phyloP scores from a whole-genome alignment of 2,888 invertebrate species.

The Drosophila infuscata region DNA sequence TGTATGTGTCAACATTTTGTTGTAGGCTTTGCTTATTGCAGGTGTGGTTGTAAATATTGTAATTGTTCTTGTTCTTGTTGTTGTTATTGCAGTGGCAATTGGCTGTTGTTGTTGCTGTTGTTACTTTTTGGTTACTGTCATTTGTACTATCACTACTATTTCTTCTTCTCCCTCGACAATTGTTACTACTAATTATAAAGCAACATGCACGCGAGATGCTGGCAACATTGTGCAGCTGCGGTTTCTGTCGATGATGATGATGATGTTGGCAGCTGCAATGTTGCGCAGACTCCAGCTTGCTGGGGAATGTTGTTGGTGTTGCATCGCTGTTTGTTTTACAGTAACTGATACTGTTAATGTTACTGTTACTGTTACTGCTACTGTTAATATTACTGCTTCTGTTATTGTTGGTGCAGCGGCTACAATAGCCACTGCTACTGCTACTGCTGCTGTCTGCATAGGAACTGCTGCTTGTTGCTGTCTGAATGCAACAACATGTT shows the following conservation, averaged over 20 bases:
- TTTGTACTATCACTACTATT: slow-evolving; percentile 63
- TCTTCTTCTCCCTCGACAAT: slow-evolving; percentile 6
- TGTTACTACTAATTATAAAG: slow-evolving; percentile 24
- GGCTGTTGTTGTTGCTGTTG: slow-evolving; percentile 43
- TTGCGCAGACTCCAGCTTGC: slow-evolving; percentile 27
- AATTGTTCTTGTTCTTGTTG: slow-evolving; percentile 20
- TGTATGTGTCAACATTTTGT: slow-evolving; percentile 30
- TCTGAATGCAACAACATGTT: slow-evolving; percentile 57
- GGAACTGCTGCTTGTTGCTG: slow-evolving; percentile 44
- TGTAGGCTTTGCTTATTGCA: slow-evolving; percentile 22
- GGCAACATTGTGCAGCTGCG: slow-evolving; percentile 21
- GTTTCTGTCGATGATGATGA: slow-evolving; percentile 19
- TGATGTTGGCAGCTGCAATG: slow-evolving; percentile 34
- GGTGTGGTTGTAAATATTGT: slow-evolving; percentile 23
- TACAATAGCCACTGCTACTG: neutral
- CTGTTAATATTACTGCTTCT: slow-evolving; percentile 23
- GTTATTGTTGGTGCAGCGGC: neutral
- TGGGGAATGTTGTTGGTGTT: slow-evolving; percentile 55
- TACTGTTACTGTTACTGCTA: slow-evolving; percentile 10
- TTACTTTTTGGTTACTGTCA: slow-evolving; percentile 66
- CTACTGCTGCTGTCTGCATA: slow-evolving; percentile 25
- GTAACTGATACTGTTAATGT: slow-evolving; percentile 12
- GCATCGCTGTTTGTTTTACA: slow-evolving; percentile 17
- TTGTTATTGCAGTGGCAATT: slow-evolving; percentile 38
- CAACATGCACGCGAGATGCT: slow-evolving; percentile 29